Base-by-base conservation (phyloP, 2,113 vertebrate species). In the Halichoeres trimaculatus region DNA sequence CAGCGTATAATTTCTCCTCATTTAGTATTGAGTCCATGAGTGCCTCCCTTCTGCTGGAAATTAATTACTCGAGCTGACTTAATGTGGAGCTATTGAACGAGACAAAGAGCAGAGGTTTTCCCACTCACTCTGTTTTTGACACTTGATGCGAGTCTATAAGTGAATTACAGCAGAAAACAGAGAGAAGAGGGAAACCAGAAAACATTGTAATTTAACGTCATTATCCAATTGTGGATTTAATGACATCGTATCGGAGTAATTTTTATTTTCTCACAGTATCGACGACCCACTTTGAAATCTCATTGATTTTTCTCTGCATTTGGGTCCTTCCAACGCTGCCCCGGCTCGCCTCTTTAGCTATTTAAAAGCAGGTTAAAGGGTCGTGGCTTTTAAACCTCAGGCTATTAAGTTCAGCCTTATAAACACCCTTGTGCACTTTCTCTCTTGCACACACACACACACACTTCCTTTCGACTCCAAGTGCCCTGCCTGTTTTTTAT, bases 31-130 rank as follows among this genome's bases (percentile, higher is more conserved):
- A 86, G 76, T 86, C 61, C 60, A 71, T 70, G 65, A 90, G 78
- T 78, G 77, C 83, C 70, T 88, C 56, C 64, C 67, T 79, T 81
- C 77, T 80, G 70, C 56, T 65, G 74, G 67, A 88, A 88, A 89
- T 89, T 74, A 89, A 91, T 90, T 78, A 86, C 78, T 86, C 40
- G 71, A 84, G 80, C 76, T 72, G 74, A 83, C 67, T 86, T 80
- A 86, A 90, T 80, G 70, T 69, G 84, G 64, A 68, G 73, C 85
- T 65, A 68, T 75, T 88, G 82, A 85, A 72, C 76, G 51, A 87
- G 76, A 90, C 86, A 90, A 90, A 84, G 89, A 85, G 77, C 71
- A 30, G 71, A 67, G 78, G 60, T 84, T 90, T 83, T 85, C 50
- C 51, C 73, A 73, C 79, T 83, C 70, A 11, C 64, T 78, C 67